Evolutionary conservation across 2,888 invertebrate genomes (phyloP).

Genomic region (Drosophila helvetica): DNA sequence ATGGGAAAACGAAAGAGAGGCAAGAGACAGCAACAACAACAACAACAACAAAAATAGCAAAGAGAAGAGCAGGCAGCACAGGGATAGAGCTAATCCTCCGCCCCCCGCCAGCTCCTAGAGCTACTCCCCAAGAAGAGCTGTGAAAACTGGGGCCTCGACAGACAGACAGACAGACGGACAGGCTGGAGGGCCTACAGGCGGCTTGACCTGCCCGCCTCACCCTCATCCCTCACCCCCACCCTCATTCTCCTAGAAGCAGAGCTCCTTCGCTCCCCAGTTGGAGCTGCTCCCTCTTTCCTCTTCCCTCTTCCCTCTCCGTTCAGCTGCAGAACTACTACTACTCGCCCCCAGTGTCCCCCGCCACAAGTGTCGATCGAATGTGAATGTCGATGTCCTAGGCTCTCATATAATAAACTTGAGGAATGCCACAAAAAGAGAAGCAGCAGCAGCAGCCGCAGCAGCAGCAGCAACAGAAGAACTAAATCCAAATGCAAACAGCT

Average conservation of each 20-base stretch:
- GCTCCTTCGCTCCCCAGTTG: no score
- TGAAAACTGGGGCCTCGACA: neutral
- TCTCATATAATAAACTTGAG: constrained; percentile 54
- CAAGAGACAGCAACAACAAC: neutral
- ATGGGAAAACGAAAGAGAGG: constrained; percentile 9
- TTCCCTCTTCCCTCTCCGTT: neutral
- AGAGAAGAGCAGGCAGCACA: neutral
- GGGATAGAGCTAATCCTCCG: neutral
- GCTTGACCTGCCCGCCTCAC: neutral
- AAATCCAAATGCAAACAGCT: constrained; percentile 45
- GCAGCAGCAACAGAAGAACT: constrained; percentile 35
- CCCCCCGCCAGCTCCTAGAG: neutral
- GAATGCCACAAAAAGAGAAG: constrained; percentile 47
- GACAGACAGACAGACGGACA: neutral
- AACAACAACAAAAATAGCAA: neutral
- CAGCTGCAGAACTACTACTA: neutral
- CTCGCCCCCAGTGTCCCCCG: constrained; percentile 8
- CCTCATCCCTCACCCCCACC: no score
- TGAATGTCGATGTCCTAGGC: constrained; percentile 57
- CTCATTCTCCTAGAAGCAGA: constrained; percentile 14
- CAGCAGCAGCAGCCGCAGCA: constrained; percentile 19
- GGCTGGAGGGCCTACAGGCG: neutral
- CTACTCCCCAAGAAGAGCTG: neutral
- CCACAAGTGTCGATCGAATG: constrained; percentile 62
- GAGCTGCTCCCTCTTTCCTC: no score